A percentile compares a stretch with the other conserved stretches of the same genome.
These are phyloP conservation scores for Chesias legatella DNA, from an alignment of 2,888 invertebrate species.

Conservation along the genomic window DNA sequence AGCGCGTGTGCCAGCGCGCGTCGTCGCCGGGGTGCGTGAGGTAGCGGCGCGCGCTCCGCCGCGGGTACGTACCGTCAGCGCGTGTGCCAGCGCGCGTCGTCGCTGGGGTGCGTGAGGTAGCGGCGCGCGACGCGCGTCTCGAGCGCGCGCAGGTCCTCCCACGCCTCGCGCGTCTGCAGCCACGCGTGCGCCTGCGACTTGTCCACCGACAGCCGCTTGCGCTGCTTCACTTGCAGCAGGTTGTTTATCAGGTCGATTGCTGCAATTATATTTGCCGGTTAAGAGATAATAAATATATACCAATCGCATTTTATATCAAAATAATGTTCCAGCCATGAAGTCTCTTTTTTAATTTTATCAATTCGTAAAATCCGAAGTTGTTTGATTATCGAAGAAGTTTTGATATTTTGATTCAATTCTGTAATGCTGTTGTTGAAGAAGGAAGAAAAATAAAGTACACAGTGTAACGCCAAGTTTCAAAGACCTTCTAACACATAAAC, in stretches of 20 bases:
- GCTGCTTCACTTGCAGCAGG: constrained; percentile 96
- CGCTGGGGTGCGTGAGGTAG: constrained; percentile 68
- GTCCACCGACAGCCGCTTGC: constrained; percentile 97
- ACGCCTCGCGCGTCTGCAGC: constrained; percentile 97
- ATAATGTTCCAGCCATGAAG: too few species aligned
- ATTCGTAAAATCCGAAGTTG: too few species aligned
- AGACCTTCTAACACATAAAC: too few species aligned
- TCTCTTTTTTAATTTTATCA: too few species aligned
- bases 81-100: constrained; percentile 50
- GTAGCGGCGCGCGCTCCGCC: too few species aligned
- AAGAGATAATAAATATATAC: background rate
- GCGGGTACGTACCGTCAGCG: constrained; percentile 38
- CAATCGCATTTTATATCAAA: constrained; percentile 33
- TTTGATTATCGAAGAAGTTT: too few species aligned
- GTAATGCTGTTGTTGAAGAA: too few species aligned
- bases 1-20: constrained; percentile 42
- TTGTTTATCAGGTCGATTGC: constrained; percentile 99
- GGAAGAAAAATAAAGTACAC: too few species aligned
- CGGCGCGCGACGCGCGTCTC: constrained; percentile 79
- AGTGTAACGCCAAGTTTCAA: too few species aligned
- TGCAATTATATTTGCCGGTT: constrained; percentile 61
- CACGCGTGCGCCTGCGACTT: constrained; percentile 97
- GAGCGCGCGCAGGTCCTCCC: constrained; percentile 94
- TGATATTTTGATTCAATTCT: too few species aligned
- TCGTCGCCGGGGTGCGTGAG: too few species aligned